These are phyloP conservation scores for Lysandra bellargus DNA, from an alignment of 2,888 invertebrate genomes.

Conservation along the genomic window DNA sequence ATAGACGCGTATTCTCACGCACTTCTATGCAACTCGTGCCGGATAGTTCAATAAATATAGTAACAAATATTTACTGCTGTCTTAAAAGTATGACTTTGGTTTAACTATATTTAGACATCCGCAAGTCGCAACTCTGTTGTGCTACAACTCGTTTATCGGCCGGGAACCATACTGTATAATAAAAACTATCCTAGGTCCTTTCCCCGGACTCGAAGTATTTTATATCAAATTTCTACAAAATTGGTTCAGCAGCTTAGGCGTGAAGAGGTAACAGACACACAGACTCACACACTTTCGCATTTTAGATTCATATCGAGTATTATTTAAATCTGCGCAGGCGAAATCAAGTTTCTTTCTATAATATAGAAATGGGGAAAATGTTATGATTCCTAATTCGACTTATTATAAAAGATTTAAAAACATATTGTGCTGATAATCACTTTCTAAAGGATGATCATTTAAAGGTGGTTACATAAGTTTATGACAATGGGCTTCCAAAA, in stretches of 20 bases:
- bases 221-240: too few species aligned
- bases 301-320: not conserved
- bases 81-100: too few species aligned
- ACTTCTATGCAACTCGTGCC: not conserved
- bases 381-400: not conserved
- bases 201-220: too few species aligned
- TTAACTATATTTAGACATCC: too few species aligned
- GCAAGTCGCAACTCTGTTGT: too few species aligned
- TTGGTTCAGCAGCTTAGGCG: too few species aligned
- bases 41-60: not conserved
- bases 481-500: not conserved
- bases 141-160: too few species aligned
- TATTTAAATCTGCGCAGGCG: not conserved
- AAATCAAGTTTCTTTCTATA: not conserved
- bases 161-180: too few species aligned
- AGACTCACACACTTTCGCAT: too few species aligned
- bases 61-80: not conserved
- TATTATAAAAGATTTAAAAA: not conserved
- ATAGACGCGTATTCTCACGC: not conserved
- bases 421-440: not conserved
- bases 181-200: too few species aligned
- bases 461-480: not conserved
- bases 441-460: not conserved
- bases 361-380: not conserved
- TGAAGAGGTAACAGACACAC: too few species aligned